phyloP scores from a whole-genome alignment of 2,888 invertebrate species.

The Diaperis boleti region DNA sequence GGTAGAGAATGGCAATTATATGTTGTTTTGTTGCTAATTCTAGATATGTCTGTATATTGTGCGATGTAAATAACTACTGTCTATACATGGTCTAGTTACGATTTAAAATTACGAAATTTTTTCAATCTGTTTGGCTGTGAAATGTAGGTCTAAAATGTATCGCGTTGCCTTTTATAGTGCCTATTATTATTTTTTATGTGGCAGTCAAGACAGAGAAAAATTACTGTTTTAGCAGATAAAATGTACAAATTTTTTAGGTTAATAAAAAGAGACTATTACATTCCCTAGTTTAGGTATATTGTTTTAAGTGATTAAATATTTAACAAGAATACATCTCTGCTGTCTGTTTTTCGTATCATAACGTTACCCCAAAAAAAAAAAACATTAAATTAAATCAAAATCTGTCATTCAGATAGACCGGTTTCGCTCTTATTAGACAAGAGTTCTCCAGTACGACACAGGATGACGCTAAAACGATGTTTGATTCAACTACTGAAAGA shows the following conservation, averaged over 20 bases:
- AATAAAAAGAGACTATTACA: slow-evolving; percentile 43
- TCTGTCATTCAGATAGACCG: too few relatives aligned
- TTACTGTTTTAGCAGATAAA: slow-evolving; percentile 34
- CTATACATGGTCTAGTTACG: slow-evolving; percentile 34
- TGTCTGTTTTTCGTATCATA: slow-evolving; percentile 8
- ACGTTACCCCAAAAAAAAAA: background rate
- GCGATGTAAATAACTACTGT: slow-evolving; percentile 43
- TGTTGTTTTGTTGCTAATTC: slow-evolving; percentile 39
- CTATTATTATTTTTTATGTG: slow-evolving; percentile 43
- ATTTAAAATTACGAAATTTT: slow-evolving; percentile 47
- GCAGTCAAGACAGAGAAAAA: slow-evolving; percentile 43
- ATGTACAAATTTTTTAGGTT: slow-evolving; percentile 48
- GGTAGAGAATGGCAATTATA: slow-evolving; percentile 22
- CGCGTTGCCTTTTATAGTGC: slow-evolving; percentile 48
- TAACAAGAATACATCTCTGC: slow-evolving; percentile 26
- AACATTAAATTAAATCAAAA: too few relatives aligned
- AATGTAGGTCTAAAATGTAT: slow-evolving; percentile 50
- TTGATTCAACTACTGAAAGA: too few relatives aligned
- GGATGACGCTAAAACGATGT: too few relatives aligned
- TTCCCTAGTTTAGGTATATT: slow-evolving; percentile 45
- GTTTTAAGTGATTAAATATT: slow-evolving; percentile 44
- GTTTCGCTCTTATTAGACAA: too few relatives aligned
- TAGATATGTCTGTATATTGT: slow-evolving; percentile 29
- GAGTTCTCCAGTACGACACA: too few relatives aligned
- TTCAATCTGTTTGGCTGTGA: slow-evolving; percentile 61